These are phyloP conservation scores for Drosophila anceps DNA, from an alignment of 2,888 invertebrate genomes.

Conservation along the genomic window DNA sequence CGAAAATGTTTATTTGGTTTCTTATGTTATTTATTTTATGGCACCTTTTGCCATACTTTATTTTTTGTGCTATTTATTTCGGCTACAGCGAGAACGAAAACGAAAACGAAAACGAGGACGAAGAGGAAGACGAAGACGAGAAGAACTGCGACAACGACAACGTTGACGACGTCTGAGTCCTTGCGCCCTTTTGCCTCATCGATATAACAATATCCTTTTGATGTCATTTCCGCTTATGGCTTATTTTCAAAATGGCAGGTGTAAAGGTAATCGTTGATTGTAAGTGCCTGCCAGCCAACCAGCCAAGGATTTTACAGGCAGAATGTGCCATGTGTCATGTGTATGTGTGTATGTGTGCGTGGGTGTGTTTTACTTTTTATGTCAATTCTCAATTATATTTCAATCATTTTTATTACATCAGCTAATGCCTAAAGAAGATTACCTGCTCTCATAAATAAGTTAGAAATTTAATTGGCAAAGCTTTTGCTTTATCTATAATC, in stretches of 20 bases:
- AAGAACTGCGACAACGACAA: slow-evolving; percentile 1
- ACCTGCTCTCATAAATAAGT: slow-evolving; percentile 70
- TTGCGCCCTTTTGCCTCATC: slow-evolving; percentile 62
- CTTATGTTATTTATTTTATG: slow-evolving; percentile 79
- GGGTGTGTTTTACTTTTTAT: slow-evolving; percentile 64
- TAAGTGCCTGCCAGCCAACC: slow-evolving; percentile 71
- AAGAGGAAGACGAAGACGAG: slow-evolving; percentile 4
- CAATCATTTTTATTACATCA: slow-evolving; percentile 80
- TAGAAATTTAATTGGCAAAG: slow-evolving; percentile 79
- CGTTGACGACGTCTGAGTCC: slow-evolving; percentile 10
- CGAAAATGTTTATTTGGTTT: slow-evolving; percentile 79
- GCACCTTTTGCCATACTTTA: slow-evolving; percentile 79
- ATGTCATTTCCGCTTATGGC: slow-evolving; percentile 81
- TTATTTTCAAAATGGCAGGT: slow-evolving; percentile 81
- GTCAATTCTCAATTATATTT: slow-evolving; percentile 81
- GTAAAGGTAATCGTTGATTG: slow-evolving; percentile 81
- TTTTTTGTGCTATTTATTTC: slow-evolving; percentile 68
- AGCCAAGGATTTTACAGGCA: slow-evolving; percentile 67
- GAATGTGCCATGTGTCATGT: slow-evolving; percentile 29
- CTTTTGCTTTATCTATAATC: slow-evolving; percentile 43
- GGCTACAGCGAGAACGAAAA: slow-evolving; percentile 12
- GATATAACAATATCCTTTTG: slow-evolving; percentile 80
- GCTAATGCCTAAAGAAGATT: slow-evolving; percentile 78
- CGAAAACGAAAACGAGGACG: slow-evolving; percentile 2
- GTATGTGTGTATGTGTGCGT: slow-evolving; percentile 9